Percentiles rank a stretch among this genome's conserved stretches.
Conservation (phyloP, 2,797 vertebrate genomes). For the Alca torda region DNA sequence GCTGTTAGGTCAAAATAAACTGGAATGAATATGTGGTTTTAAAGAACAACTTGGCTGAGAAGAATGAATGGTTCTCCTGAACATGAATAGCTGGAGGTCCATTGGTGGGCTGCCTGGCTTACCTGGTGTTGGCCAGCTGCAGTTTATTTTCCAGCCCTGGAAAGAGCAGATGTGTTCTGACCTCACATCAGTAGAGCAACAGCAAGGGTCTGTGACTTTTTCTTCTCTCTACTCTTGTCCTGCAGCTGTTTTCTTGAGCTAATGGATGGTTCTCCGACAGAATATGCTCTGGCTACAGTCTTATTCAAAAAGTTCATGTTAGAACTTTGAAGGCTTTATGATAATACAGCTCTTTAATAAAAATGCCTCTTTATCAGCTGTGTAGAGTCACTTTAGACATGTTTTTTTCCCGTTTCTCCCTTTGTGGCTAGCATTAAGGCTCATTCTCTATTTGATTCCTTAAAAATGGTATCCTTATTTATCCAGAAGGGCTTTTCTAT, state of each 20-base stretch:
- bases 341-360: not conserved
- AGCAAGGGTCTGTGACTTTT: not conserved
- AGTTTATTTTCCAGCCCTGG: not conserved
- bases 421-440: not conserved
- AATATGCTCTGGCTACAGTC: not conserved
- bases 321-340: not conserved
- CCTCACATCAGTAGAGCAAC: not conserved
- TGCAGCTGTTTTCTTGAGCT: not conserved
- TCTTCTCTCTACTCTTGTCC: not conserved
- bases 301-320: not conserved
- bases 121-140: not conserved
- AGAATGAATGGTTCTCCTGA: not conserved
- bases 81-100: not conserved
- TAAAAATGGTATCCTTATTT: not conserved
- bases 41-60: not conserved
- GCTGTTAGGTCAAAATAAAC: not conserved
- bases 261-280: not conserved
- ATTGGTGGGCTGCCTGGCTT: not conserved
- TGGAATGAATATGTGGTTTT: not conserved
- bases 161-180: not conserved
- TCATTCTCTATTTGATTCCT: not conserved
- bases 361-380: not conserved
- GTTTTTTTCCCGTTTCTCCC: not conserved
- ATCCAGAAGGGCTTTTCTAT: not conserved
- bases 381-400: not conserved